Conservation (phyloP, 2,113 vertebrate species). For the Electrona antarctica region DNA sequence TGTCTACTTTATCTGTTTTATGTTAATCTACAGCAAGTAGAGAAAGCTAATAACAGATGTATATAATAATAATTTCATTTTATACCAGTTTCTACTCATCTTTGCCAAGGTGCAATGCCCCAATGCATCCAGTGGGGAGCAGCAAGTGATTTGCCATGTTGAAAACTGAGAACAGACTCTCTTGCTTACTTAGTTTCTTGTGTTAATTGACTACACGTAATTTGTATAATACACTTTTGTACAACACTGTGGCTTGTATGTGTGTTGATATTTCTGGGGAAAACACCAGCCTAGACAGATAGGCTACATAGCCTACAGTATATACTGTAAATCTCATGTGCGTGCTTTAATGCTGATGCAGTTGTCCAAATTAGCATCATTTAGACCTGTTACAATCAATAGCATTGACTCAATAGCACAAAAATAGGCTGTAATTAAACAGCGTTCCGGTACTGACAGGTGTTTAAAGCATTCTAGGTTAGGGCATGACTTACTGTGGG, state of each 20-base stretch:
- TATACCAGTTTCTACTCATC: not conserved
- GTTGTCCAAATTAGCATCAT: too few relatives aligned
- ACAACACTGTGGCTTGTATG: not conserved
- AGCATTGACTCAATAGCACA: not conserved
- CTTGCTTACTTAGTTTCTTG: not conserved
- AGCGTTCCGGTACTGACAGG: not conserved
- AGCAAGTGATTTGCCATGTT: conserved; percentile 44
- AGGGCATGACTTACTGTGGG: too few relatives aligned
- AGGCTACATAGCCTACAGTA: too few relatives aligned
- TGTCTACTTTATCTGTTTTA: not conserved
- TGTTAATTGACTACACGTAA: not conserved
- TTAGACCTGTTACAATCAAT: not conserved
- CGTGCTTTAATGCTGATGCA: too few relatives aligned
- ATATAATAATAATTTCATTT: not conserved
- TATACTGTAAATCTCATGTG: too few relatives aligned
- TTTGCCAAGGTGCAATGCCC: conserved; percentile 21
- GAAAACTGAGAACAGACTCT: not conserved
- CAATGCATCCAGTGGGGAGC: conserved; percentile 54
- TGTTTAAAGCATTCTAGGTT: too few relatives aligned
- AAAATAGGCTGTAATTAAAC: not conserved
- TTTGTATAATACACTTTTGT: not conserved
- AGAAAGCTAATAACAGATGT: not conserved
- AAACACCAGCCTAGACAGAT: too few relatives aligned
- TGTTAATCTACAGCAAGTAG: not conserved
- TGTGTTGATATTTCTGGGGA: not conserved